Evolutionary conservation across 2,113 vertebrate species (phyloP), one percentile per base, ranked within the genome.

Genomic region (Micronycteris hirsuta): DNA sequence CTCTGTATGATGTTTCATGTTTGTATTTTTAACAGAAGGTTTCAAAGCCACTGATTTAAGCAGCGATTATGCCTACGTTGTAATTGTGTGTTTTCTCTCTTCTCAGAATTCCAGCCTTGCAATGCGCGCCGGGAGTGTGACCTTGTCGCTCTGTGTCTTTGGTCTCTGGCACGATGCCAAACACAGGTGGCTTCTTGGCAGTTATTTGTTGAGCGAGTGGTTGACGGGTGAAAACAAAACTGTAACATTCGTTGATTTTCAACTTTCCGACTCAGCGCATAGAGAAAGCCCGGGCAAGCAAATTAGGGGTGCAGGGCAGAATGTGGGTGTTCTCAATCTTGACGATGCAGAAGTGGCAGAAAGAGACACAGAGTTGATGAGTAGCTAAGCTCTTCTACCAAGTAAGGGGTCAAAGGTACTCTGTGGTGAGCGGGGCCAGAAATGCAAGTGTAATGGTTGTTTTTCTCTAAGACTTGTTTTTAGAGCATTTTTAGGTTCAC

Each of bases 121-220:
- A 4, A 4, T 0, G 14, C 2, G 4, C 7, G 4, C 4, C 24
- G 41, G 47, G 45, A 65, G 36, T 14, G 54, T 80, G 92, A 87
- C 94, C 92, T 70, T 71, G 92, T 76, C 70, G 31, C 13, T 0
- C 1, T 4, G 31, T 0, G 0, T 54, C 94, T 92, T 74, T 49
- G 80, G 84, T 94, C 80, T 70, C 38, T 47, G 94, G 80, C 90
- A 54, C 31, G 1, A 4, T 22, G 52, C 85, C 94, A 84, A 38
- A 41, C 45, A 12, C 22, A 54, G 91, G 83, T 80, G 93, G 68
- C 33, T 91, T 71, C 85, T 24, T 91, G 93, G 93, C 49, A 88
- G 89, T 17, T 81, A 19, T 17, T 86, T 56, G 63, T 1, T 71
- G 68, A 63, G 58, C 4, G 41, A 43, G 56, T 26, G 31, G 76